A percentile compares a stretch with the other conserved stretches of the same genome.
Conservation (phyloP, 2,888 invertebrate genomes). For the Brachyptera risi region DNA sequence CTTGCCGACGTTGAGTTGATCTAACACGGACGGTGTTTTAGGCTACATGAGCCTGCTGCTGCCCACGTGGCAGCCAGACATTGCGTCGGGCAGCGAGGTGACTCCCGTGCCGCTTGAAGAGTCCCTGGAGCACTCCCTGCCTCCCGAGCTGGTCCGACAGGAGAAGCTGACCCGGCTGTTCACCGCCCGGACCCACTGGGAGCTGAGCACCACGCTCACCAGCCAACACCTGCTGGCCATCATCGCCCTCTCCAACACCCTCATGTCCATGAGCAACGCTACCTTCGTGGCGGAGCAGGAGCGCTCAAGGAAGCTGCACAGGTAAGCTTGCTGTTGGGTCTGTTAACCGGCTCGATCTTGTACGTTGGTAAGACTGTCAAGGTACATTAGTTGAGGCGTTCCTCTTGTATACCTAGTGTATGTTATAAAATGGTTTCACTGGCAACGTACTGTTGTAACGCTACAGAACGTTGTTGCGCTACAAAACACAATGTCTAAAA, state of each 20-base stretch:
- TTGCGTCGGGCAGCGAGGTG: slow-evolving; percentile 14
- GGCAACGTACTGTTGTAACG: too few species aligned
- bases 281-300: slow-evolving; percentile 89
- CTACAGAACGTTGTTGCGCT: too few species aligned
- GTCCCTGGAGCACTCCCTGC: slow-evolving; percentile 52
- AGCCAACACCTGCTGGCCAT: slow-evolving; percentile 94
- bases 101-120: slow-evolving; percentile 8
- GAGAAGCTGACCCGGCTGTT: slow-evolving; percentile 78
- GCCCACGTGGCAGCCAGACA: slow-evolving; percentile 74
- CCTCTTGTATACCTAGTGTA: too few species aligned
- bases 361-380: too few species aligned
- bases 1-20: too few species aligned
- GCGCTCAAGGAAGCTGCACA: slow-evolving; percentile 69
- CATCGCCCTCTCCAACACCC: slow-evolving; percentile 91
- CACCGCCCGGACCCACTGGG: slow-evolving; percentile 90
- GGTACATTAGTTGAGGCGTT: too few species aligned
- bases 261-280: slow-evolving; percentile 97
- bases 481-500: too few species aligned
- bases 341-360: slow-evolving; percentile 18
- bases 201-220: slow-evolving; percentile 89
- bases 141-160: slow-evolving; percentile 66
- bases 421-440: too few species aligned
- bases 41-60: slow-evolving; percentile 91
- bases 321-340: slow-evolving; percentile 44
- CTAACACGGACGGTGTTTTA: too few species aligned